Evolutionary conservation across 2,888 invertebrate species (phyloP).

Genomic region (Drosophila cracens): DNA sequence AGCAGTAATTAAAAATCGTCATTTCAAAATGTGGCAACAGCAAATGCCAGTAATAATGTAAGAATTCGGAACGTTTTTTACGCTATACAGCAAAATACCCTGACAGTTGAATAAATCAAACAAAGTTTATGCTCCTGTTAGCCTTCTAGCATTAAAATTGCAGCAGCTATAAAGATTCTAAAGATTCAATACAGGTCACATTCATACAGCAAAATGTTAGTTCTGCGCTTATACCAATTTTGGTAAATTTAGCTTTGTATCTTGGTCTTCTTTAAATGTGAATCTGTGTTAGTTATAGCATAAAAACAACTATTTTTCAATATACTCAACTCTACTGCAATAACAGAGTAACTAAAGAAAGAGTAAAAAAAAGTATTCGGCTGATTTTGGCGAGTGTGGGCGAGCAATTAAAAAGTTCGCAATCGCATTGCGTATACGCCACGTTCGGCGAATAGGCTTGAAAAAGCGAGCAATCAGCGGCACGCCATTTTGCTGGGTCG

Average conservation of each 20-base stretch:
- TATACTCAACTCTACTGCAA: not conserved
- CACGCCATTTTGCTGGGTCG: constrained; percentile 40
- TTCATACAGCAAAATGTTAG: not conserved
- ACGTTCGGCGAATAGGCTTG: constrained; percentile 18
- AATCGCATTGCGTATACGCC: constrained; percentile 69
- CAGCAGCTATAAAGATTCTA: not conserved
- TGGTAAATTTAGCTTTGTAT: not conserved
- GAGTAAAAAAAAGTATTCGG: constrained; percentile 3
- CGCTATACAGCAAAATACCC: not conserved
- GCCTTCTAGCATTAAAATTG: too few species aligned
- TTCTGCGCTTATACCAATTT: not conserved
- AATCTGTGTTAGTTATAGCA: not conserved
- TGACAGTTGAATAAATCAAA: not conserved
- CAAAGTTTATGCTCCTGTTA: not conserved
- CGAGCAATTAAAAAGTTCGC: constrained; percentile 71
- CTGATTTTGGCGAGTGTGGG: constrained; percentile 28
- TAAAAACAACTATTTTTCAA: not conserved
- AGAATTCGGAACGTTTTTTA: not conserved
- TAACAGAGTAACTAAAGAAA: not conserved
- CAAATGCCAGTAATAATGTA: not conserved
- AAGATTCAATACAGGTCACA: too few species aligned
- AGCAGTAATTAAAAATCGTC: constrained; percentile 73
- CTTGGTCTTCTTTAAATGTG: not conserved
- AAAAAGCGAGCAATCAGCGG: constrained; percentile 51
- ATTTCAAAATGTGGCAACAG: constrained; percentile 31